Base-by-base conservation (phyloP, 1,140 invertebrate species). In the Luehdorfia chinensis region DNA sequence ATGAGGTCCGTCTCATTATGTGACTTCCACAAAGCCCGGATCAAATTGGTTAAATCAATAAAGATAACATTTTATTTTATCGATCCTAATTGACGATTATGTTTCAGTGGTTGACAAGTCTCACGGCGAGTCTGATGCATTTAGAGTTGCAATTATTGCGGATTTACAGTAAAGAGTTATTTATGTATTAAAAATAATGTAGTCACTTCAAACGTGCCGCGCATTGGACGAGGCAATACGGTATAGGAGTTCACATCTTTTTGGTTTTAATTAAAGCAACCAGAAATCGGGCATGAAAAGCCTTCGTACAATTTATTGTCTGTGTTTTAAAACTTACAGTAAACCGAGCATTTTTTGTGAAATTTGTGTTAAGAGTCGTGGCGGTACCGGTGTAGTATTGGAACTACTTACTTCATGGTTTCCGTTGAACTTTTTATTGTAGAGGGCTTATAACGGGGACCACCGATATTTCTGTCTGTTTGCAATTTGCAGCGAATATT, bases 61-160 rank as follows among this genome's bases (percentile, higher is more conserved):
- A 43, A 43, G 39, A 30, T 43, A 15, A 43, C 2, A 11, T 43
- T 43, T 43, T 18, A 43, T 43, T 28, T 28, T 16, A 43, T 43
- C 25, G 14, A 43, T 43, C 6, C 25, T 18, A 28, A 43, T 43
- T 13, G 39, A 12, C n/a, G 37, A 25, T 41, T 7, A 25, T 2
- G 13, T 41, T 13, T 41, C 13, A 28, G 2, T 5, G 21, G 19
- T 23, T 37, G 34, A 30, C 23, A 8, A 12, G 14, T 43, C 13
- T n/a, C 8, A 2, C 5, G 8, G 4, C n/a, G n/a, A 13, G 28
- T 11, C 7, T 39, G 36, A 14, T 43, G 25, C 23, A 18, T 43
- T 43, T 43, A 43, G 39, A 31, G 25, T 21, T 14, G 39, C n/a
- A 27, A 27, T 41, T 27, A 41, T 9, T 12, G 9, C 6, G 23